Base-by-base conservation (phyloP, 1,140 invertebrate genomes). In the Heliconius himera region DNA sequence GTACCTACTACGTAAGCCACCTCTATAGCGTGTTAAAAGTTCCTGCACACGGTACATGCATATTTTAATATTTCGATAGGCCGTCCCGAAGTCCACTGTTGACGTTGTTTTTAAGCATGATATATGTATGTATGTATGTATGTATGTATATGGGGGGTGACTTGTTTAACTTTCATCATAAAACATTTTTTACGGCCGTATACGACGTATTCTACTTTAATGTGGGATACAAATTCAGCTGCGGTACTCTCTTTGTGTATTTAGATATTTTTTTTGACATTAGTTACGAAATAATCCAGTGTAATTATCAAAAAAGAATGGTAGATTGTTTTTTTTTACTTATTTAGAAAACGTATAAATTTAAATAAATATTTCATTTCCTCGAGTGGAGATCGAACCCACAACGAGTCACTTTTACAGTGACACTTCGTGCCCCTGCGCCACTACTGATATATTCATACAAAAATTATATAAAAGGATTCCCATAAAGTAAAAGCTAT, bases 141-240 rank as follows among this genome's bases (percentile, higher is more conserved):
- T 66, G 56, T 56, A 22, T 56, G 9, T 54, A 54, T 6, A 18
- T 56, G n/a, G 22, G 22, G n/a, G 22, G 56, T 22, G 56, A 66
- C 56, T 66, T 66, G 56, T 66, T 66, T 66, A 66, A 66, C 56
- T 66, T 66, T 29, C 56, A 22, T 66, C 56, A 26, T 66, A 66
- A 66, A 66, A 66, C 56, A 66, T 66, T 66, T 66, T 54, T 29
- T 66, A 66, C 22, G 56, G 11, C 8, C 22, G 56, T 11, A 11
- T 4, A 66, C 56, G 22, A 29, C 56, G 22, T 26, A 8, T n/a
- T 66, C 22, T 29, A 66, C 56, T 66, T 22, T 66, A 66, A 29
- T 26, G 22, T 66, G 22, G 11, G 56, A 66, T 66, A 66, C 22
- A 26, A 66, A 66, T 3, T 66, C 56, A 66, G 56, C 56, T 66